These are phyloP conservation scores for Leistus spinibarbis DNA, from an alignment of 2,888 invertebrate genomes.

Conservation along the genomic window DNA sequence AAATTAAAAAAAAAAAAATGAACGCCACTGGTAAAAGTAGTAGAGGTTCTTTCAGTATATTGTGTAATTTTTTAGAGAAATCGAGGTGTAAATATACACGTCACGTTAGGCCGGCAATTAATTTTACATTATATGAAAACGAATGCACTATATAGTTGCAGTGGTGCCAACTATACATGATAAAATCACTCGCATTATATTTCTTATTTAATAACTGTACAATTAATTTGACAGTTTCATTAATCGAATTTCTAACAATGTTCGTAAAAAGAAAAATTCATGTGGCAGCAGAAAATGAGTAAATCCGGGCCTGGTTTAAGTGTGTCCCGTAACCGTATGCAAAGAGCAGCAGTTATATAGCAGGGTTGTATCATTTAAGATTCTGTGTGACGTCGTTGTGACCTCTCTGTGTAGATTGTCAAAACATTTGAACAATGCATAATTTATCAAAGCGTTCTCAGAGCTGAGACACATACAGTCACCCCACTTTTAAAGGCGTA, in stretches of 20 bases:
- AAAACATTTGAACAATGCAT: constrained; percentile 18
- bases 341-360: neutral
- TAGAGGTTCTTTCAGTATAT: too few species aligned
- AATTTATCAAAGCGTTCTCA: constrained; percentile 21
- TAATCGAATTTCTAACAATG: neutral
- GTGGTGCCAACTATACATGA: neutral
- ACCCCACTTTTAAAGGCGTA: too few species aligned
- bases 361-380: constrained; percentile 3
- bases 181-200: neutral
- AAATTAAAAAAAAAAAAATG: too few species aligned
- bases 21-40: too few species aligned
- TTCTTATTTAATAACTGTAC: neutral
- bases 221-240: neutral
- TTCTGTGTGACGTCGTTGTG: constrained; percentile 18
- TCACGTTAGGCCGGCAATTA: neutral
- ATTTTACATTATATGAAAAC: neutral
- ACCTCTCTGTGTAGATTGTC: constrained; percentile 18
- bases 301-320: too few species aligned
- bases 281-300: too few species aligned
- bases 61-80: neutral
- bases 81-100: neutral
- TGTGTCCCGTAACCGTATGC: too few species aligned
- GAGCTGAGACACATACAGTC: neutral
- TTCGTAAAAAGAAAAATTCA: too few species aligned
- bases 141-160: neutral